Percentiles rank a stretch among this genome's conserved stretches.
Conservation (phyloP, 2,888 invertebrate species). For the Drosophila testacea region DNA sequence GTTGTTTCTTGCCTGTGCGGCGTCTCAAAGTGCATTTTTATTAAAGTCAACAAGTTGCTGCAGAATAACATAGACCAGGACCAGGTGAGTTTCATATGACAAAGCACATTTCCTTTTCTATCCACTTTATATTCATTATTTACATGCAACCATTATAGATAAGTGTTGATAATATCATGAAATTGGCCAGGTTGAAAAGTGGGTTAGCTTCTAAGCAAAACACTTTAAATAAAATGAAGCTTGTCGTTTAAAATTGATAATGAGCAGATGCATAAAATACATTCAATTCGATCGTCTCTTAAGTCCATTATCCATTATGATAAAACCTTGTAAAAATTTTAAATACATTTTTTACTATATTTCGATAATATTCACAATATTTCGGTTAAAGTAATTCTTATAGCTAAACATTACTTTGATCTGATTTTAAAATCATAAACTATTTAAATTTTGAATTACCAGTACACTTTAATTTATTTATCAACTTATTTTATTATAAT, state of each 20-base stretch:
- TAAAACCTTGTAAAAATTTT: neutral
- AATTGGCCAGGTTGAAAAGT: constrained; percentile 17
- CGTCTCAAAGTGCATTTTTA: constrained; percentile 67
- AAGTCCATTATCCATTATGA: neutral
- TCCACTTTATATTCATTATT: constrained; percentile 24
- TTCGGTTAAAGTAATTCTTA: no score
- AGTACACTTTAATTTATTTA: no score
- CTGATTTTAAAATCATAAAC: no score
- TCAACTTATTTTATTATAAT: no score
- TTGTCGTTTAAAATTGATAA: neutral
- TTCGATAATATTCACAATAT: no score
- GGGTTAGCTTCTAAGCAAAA: constrained; percentile 5
- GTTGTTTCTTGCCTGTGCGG: constrained; percentile 25
- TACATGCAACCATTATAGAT: constrained; percentile 22
- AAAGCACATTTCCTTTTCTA: constrained; percentile 23
- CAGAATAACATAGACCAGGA: constrained; percentile 45
- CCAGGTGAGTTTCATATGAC: constrained; percentile 65
- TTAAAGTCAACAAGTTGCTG: constrained; percentile 80
- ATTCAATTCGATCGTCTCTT: neutral
- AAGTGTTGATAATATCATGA: constrained; percentile 46
- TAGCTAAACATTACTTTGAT: no score
- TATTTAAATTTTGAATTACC: no score
- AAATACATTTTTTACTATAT: no score
- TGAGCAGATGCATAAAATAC: neutral
- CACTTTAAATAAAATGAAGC: neutral